Evolutionary conservation across 2,888 invertebrate species (phyloP).

Genomic region (Glyphotaelius pellucidus): DNA sequence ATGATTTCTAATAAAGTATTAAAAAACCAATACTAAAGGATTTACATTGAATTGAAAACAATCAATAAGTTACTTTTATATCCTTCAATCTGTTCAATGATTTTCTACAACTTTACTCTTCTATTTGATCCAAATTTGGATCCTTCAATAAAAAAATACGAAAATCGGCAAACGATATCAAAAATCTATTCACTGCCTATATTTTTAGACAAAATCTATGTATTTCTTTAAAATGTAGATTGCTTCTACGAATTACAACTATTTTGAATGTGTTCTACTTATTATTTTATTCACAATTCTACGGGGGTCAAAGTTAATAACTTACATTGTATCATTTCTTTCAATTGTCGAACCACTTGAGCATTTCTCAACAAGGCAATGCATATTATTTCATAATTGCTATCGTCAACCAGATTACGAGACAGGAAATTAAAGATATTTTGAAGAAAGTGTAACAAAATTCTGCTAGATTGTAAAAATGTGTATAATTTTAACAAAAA

Average conservation of each 20-base stretch:
- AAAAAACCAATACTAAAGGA: not conserved
- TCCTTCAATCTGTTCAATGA: not conserved
- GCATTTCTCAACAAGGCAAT: constrained; percentile 31
- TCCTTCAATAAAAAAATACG: not conserved
- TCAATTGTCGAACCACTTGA: constrained; percentile 42
- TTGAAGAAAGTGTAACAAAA: not conserved
- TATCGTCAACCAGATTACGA: not conserved
- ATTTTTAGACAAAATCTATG: not conserved
- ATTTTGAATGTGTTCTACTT: not conserved
- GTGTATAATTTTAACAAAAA: not conserved
- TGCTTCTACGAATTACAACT: not conserved
- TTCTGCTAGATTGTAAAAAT: not conserved
- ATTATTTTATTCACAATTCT: constrained; percentile 11
- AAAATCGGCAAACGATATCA: not conserved
- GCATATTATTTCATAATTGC: constrained; percentile 6
- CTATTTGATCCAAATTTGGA: not conserved
- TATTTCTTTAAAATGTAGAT: not conserved
- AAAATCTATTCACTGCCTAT: not conserved
- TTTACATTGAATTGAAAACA: not conserved
- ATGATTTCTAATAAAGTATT: not conserved
- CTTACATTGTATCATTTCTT: constrained; percentile 9
- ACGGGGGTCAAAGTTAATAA: not conserved
- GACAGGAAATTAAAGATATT: not conserved
- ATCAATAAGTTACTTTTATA: not conserved
- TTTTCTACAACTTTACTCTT: not conserved